phyloP scores from a whole-genome alignment of 2,113 vertebrate species.

The Larimichthys crocea region DNA sequence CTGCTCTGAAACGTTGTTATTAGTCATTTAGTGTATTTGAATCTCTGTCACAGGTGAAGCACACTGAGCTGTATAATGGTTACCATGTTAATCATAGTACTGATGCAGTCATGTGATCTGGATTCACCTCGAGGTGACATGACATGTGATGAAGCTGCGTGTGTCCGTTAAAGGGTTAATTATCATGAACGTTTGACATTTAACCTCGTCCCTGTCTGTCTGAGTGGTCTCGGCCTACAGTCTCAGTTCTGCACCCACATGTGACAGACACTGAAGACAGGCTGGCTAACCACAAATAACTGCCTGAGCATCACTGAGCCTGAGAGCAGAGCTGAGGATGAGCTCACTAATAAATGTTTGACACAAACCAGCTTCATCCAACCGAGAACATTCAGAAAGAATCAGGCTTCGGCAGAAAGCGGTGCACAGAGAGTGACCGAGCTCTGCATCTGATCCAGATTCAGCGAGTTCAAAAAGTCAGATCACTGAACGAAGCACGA shows the following conservation, averaged over 20 bases:
- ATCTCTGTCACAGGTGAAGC: background rate
- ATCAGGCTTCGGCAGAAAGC: too few species aligned
- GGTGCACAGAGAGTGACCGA: too few species aligned
- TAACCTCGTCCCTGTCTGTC: background rate
- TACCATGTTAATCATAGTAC: too few species aligned
- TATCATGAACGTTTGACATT: conserved; percentile 50
- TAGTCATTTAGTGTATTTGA: background rate
- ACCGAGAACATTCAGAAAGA: too few species aligned
- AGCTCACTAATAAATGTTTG: background rate
- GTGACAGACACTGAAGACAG: conserved; percentile 37
- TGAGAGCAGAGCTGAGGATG: background rate
- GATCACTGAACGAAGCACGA: too few species aligned
- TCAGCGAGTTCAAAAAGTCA: too few species aligned
- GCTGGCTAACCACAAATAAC: conserved; percentile 54
- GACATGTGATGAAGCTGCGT: background rate
- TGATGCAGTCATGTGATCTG: too few species aligned
- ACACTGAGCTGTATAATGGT: too few species aligned
- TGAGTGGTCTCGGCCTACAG: conserved; percentile 15
- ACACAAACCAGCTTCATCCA: background rate
- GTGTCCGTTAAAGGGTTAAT: background rate
- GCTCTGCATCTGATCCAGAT: too few species aligned
- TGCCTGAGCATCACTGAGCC: conserved; percentile 13
- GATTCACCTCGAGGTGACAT: too few species aligned
- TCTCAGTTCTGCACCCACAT: conserved; percentile 47
- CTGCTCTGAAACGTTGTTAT: background rate